Conservation (phyloP, 2,113 vertebrate species). For the Callocephalon fimbriatum region DNA sequence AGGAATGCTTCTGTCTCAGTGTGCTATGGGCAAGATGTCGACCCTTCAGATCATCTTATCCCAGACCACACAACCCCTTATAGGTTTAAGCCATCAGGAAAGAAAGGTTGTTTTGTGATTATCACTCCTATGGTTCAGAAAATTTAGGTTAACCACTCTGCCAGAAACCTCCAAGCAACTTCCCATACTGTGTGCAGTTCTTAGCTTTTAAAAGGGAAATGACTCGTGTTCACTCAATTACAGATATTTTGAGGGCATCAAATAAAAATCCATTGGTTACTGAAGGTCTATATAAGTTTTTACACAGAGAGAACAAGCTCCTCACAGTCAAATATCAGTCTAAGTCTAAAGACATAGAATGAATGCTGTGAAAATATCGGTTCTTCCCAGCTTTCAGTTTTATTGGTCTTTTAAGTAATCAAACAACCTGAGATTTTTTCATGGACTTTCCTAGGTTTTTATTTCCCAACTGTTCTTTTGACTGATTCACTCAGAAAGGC, state of each 20-base stretch:
- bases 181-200: neutral
- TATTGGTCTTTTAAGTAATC: neutral
- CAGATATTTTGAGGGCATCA: neutral
- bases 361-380: neutral
- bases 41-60: neutral
- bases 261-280: neutral
- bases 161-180: neutral
- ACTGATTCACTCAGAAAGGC: neutral
- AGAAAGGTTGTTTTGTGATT: neutral
- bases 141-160: accelerated
- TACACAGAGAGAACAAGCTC: neutral
- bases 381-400: neutral
- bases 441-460: neutral
- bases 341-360: neutral
- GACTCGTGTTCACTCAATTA: neutral
- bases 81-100: neutral
- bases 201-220: neutral
- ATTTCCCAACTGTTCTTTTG: neutral
- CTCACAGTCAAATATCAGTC: neutral
- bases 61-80: neutral
- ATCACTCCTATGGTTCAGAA: neutral
- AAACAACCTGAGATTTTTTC: neutral
- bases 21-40: neutral
- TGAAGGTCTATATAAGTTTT: neutral
- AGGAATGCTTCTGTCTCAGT: neutral